These are phyloP conservation scores for Clamator glandarius DNA, from an alignment of 2,797 vertebrate genomes.

Conservation along the genomic window DNA sequence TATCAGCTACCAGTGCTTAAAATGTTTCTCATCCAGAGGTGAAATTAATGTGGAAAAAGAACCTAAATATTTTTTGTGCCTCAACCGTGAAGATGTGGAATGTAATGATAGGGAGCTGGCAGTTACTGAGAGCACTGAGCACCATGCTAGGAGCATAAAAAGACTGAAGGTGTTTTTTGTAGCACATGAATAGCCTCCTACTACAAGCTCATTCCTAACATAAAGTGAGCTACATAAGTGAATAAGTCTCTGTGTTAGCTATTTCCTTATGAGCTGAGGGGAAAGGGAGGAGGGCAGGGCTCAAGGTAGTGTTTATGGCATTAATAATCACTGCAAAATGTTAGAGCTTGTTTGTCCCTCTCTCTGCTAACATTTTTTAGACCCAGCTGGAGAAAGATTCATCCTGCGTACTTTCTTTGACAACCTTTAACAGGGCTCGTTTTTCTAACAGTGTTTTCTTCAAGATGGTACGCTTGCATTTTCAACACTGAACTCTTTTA, in stretches of 20 bases:
- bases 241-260: neutral
- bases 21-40: neutral
- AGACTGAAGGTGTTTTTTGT: neutral
- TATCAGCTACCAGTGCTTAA: neutral
- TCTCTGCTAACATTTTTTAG: neutral
- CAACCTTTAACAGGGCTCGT: neutral
- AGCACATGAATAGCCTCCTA: neutral
- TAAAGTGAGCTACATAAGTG: neutral
- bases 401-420: neutral
- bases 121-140: neutral
- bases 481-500: neutral
- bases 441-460: neutral
- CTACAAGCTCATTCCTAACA: neutral
- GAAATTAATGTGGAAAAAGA: neutral
- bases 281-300: accelerated
- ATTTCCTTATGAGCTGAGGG: neutral
- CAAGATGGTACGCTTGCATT: neutral
- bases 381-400: neutral
- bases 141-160: neutral
- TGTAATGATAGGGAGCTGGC: neutral
- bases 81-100: neutral
- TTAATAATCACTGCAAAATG: neutral
- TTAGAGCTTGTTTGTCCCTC: neutral
- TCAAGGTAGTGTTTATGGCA: neutral
- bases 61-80: neutral